Conservation (phyloP, 2,888 invertebrate genomes). For the Sminthurinus aureus region DNA sequence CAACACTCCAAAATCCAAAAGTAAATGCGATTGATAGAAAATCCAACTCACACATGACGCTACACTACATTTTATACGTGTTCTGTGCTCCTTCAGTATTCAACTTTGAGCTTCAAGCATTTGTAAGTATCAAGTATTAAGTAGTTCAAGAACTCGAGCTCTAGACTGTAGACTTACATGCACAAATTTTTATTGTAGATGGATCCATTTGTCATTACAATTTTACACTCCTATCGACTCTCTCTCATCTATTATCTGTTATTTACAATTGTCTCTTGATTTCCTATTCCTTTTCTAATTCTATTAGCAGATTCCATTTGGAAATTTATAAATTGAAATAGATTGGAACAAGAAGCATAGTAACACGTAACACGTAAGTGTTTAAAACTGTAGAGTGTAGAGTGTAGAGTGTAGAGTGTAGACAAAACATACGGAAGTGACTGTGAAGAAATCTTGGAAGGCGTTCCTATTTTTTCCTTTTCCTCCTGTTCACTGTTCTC, state of each 20-base stretch:
- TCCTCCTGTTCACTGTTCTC: neutral
- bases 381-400: too few species aligned
- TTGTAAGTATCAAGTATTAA: too few species aligned
- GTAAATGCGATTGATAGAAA: neutral
- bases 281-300: too few species aligned
- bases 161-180: neutral
- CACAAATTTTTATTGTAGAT: neutral
- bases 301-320: neutral
- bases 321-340: constrained; percentile 11
- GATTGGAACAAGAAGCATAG: neutral
- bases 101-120: too few species aligned
- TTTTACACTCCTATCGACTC: too few species aligned
- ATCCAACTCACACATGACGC: neutral
- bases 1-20: too few species aligned
- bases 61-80: too few species aligned
- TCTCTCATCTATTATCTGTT: neutral
- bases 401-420: neutral
- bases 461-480: constrained; percentile 20
- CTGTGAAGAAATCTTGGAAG: constrained; percentile 28
- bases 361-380: too few species aligned
- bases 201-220: too few species aligned
- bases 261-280: too few species aligned
- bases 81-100: too few species aligned
- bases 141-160: too few species aligned
- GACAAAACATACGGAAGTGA: constrained; percentile 38